phyloP scores from a whole-genome alignment of 2,797 vertebrate genomes.

The Glossophaga mutica region DNA sequence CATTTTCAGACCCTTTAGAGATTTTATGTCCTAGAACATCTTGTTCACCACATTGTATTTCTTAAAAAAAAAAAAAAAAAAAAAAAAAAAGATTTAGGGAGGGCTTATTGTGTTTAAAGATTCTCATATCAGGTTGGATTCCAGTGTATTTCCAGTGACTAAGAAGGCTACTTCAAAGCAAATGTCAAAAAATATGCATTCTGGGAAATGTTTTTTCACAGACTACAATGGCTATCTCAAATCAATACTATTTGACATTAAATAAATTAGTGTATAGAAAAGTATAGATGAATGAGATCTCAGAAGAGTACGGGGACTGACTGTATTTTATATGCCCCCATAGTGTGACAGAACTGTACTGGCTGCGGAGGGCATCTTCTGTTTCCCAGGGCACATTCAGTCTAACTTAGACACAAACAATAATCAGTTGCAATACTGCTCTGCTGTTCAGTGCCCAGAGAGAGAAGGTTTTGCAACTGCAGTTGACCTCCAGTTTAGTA shows the following conservation, averaged over 20 bases:
- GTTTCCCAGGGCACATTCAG: constrained; percentile 4
- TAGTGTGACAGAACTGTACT: not conserved
- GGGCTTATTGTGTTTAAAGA: not conserved
- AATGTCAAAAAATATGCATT: constrained; percentile 37
- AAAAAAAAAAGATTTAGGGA: not conserved
- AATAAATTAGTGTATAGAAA: constrained; percentile 52
- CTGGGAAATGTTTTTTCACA: constrained; percentile 35
- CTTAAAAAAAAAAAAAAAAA: not conserved
- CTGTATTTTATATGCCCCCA: constrained; percentile 17
- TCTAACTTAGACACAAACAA: not conserved
- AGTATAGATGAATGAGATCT: not conserved
- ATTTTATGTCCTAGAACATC: not conserved
- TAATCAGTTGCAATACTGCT: not conserved
- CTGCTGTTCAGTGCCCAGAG: not conserved
- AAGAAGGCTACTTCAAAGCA: constrained; percentile 34
- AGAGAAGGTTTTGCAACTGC: not conserved
- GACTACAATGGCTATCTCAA: constrained; percentile 39
- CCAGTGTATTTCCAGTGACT: not conserved
- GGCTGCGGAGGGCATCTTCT: not conserved
- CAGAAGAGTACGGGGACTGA: not conserved
- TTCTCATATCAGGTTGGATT: constrained; percentile 10
- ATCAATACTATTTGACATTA: constrained; percentile 52
- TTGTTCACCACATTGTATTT: not conserved
- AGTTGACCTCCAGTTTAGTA: not conserved
- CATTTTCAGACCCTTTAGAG: constrained; percentile 34